Conservation (phyloP, 2,113 vertebrate genomes). For the Symphodus melops region DNA sequence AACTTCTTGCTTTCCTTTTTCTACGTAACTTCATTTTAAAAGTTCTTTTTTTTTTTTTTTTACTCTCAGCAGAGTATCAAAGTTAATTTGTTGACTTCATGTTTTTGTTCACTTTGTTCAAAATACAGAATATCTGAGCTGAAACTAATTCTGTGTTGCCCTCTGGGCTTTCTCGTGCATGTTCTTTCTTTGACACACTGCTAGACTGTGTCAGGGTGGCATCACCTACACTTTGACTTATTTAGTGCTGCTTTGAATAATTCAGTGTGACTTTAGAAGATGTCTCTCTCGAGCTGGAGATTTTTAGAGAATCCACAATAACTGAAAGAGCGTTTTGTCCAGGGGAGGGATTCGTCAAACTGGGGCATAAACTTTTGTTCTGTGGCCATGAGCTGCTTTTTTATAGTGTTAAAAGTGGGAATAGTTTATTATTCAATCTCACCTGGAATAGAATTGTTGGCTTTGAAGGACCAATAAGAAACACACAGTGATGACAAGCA, state of each 20-base stretch:
- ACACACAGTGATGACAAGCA: background rate
- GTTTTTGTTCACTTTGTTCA: background rate
- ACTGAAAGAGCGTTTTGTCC: conserved; percentile 8
- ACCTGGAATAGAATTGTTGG: too few species aligned
- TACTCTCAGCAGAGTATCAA: background rate
- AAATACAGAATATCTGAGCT: background rate
- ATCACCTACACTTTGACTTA: conserved; percentile 31
- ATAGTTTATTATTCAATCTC: background rate
- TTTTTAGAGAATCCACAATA: background rate
- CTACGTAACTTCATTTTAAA: background rate
- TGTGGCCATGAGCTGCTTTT: background rate
- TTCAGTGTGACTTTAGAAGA: conserved; percentile 53
- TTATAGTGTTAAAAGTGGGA: background rate
- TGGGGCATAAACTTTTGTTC: background rate
- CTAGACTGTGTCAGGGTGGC: conserved; percentile 1
- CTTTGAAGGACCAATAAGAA: background rate
- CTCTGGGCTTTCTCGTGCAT: background rate
- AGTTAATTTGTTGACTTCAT: background rate
- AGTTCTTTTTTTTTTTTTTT: too few species aligned
- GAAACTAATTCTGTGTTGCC: background rate
- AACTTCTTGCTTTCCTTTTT: background rate
- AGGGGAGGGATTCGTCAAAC: conserved; percentile 17
- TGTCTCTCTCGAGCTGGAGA: background rate
- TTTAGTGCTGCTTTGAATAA: conserved; percentile 50
- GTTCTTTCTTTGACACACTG: background rate